Evolutionary conservation across 1,140 invertebrate genomes (phyloP).

Genomic region (Temnothorax curvispinosus): DNA sequence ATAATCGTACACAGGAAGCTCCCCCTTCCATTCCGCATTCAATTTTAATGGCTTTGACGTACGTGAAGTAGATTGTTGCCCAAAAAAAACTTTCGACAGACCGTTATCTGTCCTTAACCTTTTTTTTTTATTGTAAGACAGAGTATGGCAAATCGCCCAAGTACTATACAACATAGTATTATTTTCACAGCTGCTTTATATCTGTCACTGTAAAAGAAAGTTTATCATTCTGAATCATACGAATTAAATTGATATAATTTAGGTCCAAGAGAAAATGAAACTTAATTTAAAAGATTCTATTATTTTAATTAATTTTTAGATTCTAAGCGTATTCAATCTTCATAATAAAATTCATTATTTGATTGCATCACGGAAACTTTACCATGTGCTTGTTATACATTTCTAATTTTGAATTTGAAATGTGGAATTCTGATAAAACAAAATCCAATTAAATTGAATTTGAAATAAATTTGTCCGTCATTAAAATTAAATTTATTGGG

Average conservation of each 20-base stretch:
- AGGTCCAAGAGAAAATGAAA: background rate
- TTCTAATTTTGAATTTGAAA: background rate
- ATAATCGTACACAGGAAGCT: background rate
- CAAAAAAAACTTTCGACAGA: background rate
- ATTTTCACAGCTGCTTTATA: background rate
- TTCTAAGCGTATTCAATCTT: background rate
- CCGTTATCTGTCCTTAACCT: background rate
- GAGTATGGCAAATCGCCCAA: background rate
- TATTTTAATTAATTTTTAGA: background rate
- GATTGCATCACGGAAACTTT: background rate
- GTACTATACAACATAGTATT: background rate
- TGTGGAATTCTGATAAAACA: background rate
- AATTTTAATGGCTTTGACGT: conserved; percentile 32
- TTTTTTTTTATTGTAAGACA: background rate
- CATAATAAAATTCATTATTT: background rate
- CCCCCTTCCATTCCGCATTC: background rate
- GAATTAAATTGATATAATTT: background rate
- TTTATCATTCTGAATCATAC: background rate
- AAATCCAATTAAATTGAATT: background rate
- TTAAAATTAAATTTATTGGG: background rate
- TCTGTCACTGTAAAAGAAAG: background rate
- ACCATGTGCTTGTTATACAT: background rate
- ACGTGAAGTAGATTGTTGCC: background rate
- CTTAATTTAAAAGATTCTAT: background rate
- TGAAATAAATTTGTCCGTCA: background rate